Evolutionary conservation across 2,113 vertebrate species (phyloP), one percentile per base, ranked within the genome.

Genomic region (Pterocles gutturalis): DNA sequence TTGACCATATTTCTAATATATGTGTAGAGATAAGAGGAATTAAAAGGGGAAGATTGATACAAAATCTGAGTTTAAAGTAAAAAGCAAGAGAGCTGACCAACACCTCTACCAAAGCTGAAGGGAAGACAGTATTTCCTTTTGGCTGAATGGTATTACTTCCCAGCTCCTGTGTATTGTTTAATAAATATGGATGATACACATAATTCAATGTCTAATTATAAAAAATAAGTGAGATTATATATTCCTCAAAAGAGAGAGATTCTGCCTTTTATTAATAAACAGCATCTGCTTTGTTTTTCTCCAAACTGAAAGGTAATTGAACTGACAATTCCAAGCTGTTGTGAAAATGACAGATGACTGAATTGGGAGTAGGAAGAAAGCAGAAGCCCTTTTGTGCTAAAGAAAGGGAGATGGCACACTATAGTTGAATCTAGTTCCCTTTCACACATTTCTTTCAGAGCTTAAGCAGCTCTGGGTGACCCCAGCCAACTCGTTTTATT

Each of bases 241-340:
- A 58, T 77, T 96, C 73, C 67, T 92, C 85, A 86, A 89, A 92
- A 92, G 76, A 79, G 49, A 72, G 18, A 33, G 8, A 87, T 94
- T 96, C 76, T 94, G 51, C 60, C 51, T 93, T 83, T 79, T 73
- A 43, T 20, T 64, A 90, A 67, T 60, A 84, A 81, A 49, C 41
- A 94, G 75, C 57, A 87, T 94, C 89, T 93, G 88, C 90, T 96
- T 93, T 95, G 88, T 92, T 97, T 92, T 93, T 64, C 90, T 95
- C 72, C 24, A 58, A 11, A 84, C 65, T 67, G 86, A 93, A 85
- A 97, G 53, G 72, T 89, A 93, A 92, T 95, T 95, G 87, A 97
- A 89, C 86, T 87, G 90, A 90, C 90, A 94, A 92, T 94, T 92
- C 57, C 83, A 91, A 58, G 89, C 92, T 93, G 89, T 90, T 69